Percentiles rank a stretch among this genome's conserved stretches.
Evolutionary conservation across 1,140 invertebrate genomes (phyloP).

Genomic region (Zaprionus gabonicus): DNA sequence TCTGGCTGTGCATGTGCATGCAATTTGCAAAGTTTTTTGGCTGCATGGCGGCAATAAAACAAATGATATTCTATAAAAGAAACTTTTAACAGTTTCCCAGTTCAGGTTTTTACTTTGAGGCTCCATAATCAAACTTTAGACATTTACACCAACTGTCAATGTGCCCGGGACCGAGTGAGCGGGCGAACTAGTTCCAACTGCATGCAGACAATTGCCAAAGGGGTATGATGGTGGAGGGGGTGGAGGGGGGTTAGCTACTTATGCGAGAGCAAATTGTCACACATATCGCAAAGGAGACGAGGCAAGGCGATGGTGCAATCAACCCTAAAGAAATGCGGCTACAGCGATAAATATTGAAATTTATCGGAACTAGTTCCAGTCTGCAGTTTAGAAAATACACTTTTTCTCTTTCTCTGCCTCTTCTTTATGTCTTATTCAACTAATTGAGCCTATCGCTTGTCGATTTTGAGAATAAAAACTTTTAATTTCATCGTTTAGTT

Average conservation of each 20-base stretch:
- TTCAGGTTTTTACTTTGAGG: slow-evolving; percentile 27
- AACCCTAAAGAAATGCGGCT: neutral
- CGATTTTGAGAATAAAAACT: no score
- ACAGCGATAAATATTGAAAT: neutral
- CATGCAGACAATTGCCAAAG: neutral
- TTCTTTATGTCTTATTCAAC: no score
- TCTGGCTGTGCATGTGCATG: slow-evolving; percentile 41
- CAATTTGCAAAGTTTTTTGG: slow-evolving; percentile 71
- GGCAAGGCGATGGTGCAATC: neutral
- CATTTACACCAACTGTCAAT: slow-evolving; percentile 71
- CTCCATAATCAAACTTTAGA: slow-evolving; percentile 74
- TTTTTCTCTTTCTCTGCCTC: neutral
- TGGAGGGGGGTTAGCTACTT: neutral
- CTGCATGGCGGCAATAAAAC: slow-evolving; percentile 67
- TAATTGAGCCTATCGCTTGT: no score
- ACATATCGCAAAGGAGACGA: neutral
- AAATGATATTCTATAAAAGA: slow-evolving; percentile 75
- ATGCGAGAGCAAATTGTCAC: neutral
- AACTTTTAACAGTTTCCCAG: slow-evolving; percentile 59
- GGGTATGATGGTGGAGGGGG: neutral
- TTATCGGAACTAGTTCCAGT: neutral
- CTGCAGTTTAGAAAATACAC: neutral
- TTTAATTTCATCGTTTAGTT: no score
- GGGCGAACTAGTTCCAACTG: neutral
- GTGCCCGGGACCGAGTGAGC: neutral